These are phyloP conservation scores for Aspidiotus destructor DNA, from an alignment of 2,888 invertebrate species.

Conservation along the genomic window DNA sequence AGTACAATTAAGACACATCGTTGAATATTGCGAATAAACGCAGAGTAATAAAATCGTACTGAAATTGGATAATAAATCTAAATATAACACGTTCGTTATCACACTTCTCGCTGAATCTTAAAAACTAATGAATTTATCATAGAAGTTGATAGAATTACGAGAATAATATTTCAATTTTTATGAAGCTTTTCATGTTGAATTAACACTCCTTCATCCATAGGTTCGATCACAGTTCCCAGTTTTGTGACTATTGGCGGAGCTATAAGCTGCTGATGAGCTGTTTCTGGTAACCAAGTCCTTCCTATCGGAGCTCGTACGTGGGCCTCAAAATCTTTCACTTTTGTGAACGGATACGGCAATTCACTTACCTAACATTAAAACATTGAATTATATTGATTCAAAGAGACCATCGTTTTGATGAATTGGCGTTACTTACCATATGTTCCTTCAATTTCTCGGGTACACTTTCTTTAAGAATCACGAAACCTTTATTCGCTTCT, in stretches of 20 bases:
- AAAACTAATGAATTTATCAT: no score
- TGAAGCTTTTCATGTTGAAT: slow-evolving; percentile 9
- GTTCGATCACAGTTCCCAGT: slow-evolving; percentile 78
- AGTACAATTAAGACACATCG: no score
- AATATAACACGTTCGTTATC: no score
- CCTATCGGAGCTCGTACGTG: slow-evolving; percentile 82
- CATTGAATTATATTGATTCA: background rate
- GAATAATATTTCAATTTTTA: background rate
- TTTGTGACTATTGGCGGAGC: slow-evolving; percentile 70
- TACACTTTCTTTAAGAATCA: slow-evolving; percentile 77
- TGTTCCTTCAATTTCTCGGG: slow-evolving; percentile 60
- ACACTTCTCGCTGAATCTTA: no score
- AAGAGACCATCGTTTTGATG: background rate
- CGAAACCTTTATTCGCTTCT: slow-evolving; percentile 68
- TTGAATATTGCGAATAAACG: no score
- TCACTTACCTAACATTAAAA: slow-evolving; percentile 53
- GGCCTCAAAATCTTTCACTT: slow-evolving; percentile 80
- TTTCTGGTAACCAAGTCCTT: slow-evolving; percentile 80
- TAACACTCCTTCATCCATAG: slow-evolving; percentile 57
- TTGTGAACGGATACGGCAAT: slow-evolving; percentile 85
- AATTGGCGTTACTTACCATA: slow-evolving; percentile 46
- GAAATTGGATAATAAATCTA: no score
- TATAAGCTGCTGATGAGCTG: slow-evolving; percentile 65
- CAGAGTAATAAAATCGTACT: no score
- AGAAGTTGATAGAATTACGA: background rate